These are phyloP conservation scores for Acleris laterana DNA, from an alignment of 2,888 invertebrate genomes.

Conservation along the genomic window DNA sequence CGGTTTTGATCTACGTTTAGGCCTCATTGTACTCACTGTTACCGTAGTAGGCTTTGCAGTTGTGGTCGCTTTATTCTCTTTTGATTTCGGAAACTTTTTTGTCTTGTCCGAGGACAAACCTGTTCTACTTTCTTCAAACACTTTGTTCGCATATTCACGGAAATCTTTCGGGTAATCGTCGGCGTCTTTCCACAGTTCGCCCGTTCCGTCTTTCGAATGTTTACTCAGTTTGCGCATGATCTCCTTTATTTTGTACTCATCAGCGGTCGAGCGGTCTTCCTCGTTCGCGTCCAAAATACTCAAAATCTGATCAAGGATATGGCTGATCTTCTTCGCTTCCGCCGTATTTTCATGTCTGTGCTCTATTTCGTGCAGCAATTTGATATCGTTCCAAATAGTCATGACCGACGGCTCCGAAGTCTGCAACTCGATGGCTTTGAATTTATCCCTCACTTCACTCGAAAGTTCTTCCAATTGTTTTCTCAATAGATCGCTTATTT, in stretches of 20 bases:
- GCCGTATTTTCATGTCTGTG: constrained; percentile 49
- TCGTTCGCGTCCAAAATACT: constrained; percentile 46
- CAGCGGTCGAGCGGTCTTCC: constrained; percentile 33
- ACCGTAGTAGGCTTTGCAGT: constrained; percentile 10
- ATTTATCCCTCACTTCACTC: constrained; percentile 49
- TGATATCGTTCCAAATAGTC: constrained; percentile 55
- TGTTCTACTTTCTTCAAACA: constrained; percentile 23
- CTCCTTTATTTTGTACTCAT: constrained; percentile 53
- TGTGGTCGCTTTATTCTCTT: not conserved
- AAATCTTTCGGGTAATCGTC: constrained; percentile 31
- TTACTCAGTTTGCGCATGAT: constrained; percentile 51
- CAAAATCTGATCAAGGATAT: constrained; percentile 54
- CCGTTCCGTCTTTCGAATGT: constrained; percentile 34
- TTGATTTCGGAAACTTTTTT: not conserved
- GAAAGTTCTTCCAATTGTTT: constrained; percentile 60
- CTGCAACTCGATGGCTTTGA: constrained; percentile 44
- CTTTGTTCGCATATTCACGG: constrained; percentile 29
- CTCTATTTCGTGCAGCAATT: constrained; percentile 56
- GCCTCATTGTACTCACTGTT: not conserved
- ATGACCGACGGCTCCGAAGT: constrained; percentile 49
- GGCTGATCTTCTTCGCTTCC: constrained; percentile 55
- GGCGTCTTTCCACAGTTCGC: constrained; percentile 14
- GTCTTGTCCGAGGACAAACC: not conserved
- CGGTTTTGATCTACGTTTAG: constrained; percentile 11
- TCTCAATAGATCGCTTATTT: constrained; percentile 56